A percentile compares a stretch with the other conserved stretches of the same genome.
These are phyloP conservation scores for Micoletzkya japonica DNA, from an alignment of 2,888 invertebrate species.

Conservation along the genomic window DNA sequence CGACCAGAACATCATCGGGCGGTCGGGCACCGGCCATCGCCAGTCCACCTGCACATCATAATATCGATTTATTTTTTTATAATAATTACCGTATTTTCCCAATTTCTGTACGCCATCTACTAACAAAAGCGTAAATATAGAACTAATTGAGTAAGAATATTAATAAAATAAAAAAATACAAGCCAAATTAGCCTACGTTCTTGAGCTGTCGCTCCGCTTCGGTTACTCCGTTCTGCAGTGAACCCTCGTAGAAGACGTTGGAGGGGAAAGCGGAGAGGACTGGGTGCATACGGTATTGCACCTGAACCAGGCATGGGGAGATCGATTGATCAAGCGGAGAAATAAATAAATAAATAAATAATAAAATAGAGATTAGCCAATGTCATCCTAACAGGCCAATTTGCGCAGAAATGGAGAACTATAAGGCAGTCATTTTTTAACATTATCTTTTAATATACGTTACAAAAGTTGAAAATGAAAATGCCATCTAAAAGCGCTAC, in stretches of 20 bases:
- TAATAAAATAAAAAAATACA: not conserved
- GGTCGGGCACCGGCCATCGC: conserved; percentile 93
- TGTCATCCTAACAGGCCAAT: too few relatives aligned
- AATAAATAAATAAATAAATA: not conserved
- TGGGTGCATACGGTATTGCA: conserved; percentile 98
- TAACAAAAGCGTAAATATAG: too few relatives aligned
- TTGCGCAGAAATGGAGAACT: too few relatives aligned
- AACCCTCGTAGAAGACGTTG: conserved; percentile 98
- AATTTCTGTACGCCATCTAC: too few relatives aligned
- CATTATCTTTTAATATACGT: too few relatives aligned
- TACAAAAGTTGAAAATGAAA: too few relatives aligned
- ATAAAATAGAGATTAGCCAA: not conserved
- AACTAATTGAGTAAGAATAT: conserved; percentile 5
- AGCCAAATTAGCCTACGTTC: conserved; percentile 10
- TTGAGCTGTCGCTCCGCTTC: conserved; percentile 69
- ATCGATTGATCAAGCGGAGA: too few relatives aligned
- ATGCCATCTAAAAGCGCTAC: too few relatives aligned
- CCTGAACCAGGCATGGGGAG: conserved; percentile 52
- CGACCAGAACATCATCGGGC: conserved; percentile 98
- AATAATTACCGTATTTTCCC: too few relatives aligned
- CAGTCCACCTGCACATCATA: conserved; percentile 86
- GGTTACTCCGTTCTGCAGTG: conserved; percentile 96
- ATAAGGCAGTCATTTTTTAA: too few relatives aligned
- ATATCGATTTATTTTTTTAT: too few relatives aligned
- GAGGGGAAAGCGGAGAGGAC: conserved; percentile 95